These are phyloP conservation scores for Chascanopsetta lugubris DNA, from an alignment of 2,113 vertebrate species.

Conservation along the genomic window DNA sequence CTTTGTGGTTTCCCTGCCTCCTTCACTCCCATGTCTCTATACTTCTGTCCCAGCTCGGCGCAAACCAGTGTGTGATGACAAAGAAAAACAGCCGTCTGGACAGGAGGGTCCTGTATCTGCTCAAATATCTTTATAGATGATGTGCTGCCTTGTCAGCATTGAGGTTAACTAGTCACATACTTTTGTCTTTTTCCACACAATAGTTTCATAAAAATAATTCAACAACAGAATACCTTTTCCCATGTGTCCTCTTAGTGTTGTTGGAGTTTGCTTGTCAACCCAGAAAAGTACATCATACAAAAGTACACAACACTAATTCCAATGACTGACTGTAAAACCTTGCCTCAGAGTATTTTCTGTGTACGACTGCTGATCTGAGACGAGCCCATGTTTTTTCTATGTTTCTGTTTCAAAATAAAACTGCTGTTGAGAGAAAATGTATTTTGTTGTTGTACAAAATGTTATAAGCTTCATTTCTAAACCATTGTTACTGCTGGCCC, in stretches of 20 bases:
- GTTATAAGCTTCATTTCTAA: slow-evolving; percentile 24
- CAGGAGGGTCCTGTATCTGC: too few species aligned
- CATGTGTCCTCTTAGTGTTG: background rate
- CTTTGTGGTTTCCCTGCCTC: background rate
- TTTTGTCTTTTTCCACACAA: slow-evolving; percentile 3
- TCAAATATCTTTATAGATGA: too few species aligned
- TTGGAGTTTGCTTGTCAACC: slow-evolving; percentile 11
- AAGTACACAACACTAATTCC: slow-evolving; percentile 34
- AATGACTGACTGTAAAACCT: background rate
- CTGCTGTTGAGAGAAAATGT: slow-evolving; percentile 21
- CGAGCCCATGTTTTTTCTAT: background rate
- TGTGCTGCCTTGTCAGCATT: too few species aligned
- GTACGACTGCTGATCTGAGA: slow-evolving; percentile 1
- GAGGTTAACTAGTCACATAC: slow-evolving; percentile 10
- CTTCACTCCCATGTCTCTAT: slow-evolving; percentile 1
- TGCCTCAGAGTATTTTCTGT: background rate
- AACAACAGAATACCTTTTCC: background rate
- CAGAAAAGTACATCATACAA: background rate
- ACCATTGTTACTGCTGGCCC: slow-evolving; percentile 7
- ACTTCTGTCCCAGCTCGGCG: background rate
- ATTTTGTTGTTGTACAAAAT: background rate
- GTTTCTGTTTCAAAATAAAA: slow-evolving; percentile 5
- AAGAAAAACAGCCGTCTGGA: too few species aligned
- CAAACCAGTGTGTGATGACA: background rate
- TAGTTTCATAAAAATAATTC: background rate